phyloP scores from a whole-genome alignment of 2,797 vertebrate genomes.

The Lophotriccus pileatus region DNA sequence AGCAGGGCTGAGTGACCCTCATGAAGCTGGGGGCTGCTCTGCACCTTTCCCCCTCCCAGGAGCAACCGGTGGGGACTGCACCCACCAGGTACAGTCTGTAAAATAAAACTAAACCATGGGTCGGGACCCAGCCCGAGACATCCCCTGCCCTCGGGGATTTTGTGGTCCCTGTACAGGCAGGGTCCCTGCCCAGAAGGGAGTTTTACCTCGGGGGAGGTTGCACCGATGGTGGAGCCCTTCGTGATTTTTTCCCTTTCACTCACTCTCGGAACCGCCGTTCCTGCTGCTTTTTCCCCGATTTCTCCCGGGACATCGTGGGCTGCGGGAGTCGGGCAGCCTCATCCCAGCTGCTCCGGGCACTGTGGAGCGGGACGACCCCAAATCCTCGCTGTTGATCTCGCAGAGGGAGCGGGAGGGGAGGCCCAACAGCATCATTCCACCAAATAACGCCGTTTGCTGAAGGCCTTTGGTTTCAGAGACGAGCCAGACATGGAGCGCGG shows the following conservation, averaged over 20 bases:
- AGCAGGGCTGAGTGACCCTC: background rate
- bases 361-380: background rate
- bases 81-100: background rate
- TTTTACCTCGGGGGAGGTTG: background rate
- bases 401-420: background rate
- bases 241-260: background rate
- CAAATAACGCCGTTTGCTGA: background rate
- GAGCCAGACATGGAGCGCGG: background rate
- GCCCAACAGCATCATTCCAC: background rate
- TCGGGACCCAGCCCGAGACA: background rate
- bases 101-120: background rate
- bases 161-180: background rate
- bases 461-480: background rate
- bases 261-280: background rate
- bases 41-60: background rate
- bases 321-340: background rate
- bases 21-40: background rate
- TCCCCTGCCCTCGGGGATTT: background rate
- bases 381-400: background rate
- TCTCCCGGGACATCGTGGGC: too few relatives aligned
- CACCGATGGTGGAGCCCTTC: background rate
- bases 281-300: background rate
- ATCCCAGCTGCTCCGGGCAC: background rate
- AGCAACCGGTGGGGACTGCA: rapidly evolving
- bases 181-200: rapidly evolving